Base-by-base conservation (phyloP, 2,113 vertebrate species). In the Jaculus jaculus region DNA sequence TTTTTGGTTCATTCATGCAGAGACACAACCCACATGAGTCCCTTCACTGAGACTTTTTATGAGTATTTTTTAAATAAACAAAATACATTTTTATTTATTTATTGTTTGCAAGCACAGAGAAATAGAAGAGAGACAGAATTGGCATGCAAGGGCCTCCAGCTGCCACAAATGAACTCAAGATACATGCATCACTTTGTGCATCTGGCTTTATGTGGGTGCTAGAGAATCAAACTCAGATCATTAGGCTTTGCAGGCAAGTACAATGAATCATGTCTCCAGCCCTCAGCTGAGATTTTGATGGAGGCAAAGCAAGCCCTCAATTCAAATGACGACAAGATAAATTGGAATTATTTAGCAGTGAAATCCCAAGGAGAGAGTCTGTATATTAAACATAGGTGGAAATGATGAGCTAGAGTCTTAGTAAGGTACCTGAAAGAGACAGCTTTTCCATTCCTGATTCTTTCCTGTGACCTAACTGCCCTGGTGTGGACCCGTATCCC, bases 311-410 rank as follows among this genome's bases (percentile, higher is more conserved):
- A 58, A 54, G 54, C 10, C 54, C 4, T 28, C 20, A 13, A 34
- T 68, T 91, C 21, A 63, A 32, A 87, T 93, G 71, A 61, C 24
- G 86, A 11, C 30, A n/a, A 94, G 88, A 75, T n/a, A 72, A 81
- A 84, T 82, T 54, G 89, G 11, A 5, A 72, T n/a, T 90, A 54
- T 58, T 89, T 63, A 89, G 24, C 34, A 0, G 0, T 69, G 30
- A 39, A 63, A 75, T 84, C 18, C 24, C 42, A n/a, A 78, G 66
- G 37, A 91, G 78, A 75, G 0, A 75, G 3, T 32, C 21, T 87
- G 28, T n/a, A 2, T 34, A 26, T 32, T 42, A 89, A 93, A 28
- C 20, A 79, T 75, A 87, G 20, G 51, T 82, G 61, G 69, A 54
- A 92, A 39, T 32, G 61, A 87, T 58, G 18, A 85, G 42, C 13